Base-by-base conservation (phyloP, 2,113 vertebrate species). In the Dipodomys stephensi region DNA sequence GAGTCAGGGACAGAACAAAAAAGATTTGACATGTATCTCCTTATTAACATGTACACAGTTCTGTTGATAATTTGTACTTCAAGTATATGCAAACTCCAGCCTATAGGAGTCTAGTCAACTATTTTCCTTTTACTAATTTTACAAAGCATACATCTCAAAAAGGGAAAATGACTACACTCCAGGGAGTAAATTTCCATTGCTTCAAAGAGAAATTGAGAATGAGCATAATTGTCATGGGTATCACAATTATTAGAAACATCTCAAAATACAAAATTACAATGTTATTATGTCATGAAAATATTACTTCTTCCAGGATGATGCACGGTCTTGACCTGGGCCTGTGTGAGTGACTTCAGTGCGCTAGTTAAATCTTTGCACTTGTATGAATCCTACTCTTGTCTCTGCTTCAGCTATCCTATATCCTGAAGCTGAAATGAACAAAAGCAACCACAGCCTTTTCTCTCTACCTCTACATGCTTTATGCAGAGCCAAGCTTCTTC, bases 281-380 rank as follows among this genome's bases (percentile, higher is more conserved):
- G 25, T 32, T 69, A 64, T 13, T 49, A 9, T n/a, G 44, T 4
- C 49, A 53, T 65, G 15, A 15, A 35, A 69, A 3, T 2, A 44
- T 20, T 87, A 22, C 12, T 35, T 76, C 79, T 67, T 73, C 15
- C 18, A 62, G 2, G 35, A 35, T 35, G 35, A 35, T 35, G 35
- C 35, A 35, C 35, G 35, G 5, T 25, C 22, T 73, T 82, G 67
- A 49, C 23, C 27, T 39, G 19, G 35, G 27, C 27, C 22, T 73
- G 2, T 2, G 4, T n/a, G 28, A 4, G n/a, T 19, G 74, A 7
- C 13, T 25, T 3, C 2, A 1, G 2, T 27, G 2, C 64, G 20
- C 27, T 16, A 18, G 18, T 57, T 28, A 74, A 32, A 10, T 6
- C 18, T 20, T 13, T 78, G 0, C 16, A 57, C 12, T 81, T 83